A percentile compares a stretch with the other conserved stretches of the same genome.
These are phyloP conservation scores for Microcebus murinus DNA, from an alignment of 2,113 vertebrate genomes.

Conservation along the genomic window DNA sequence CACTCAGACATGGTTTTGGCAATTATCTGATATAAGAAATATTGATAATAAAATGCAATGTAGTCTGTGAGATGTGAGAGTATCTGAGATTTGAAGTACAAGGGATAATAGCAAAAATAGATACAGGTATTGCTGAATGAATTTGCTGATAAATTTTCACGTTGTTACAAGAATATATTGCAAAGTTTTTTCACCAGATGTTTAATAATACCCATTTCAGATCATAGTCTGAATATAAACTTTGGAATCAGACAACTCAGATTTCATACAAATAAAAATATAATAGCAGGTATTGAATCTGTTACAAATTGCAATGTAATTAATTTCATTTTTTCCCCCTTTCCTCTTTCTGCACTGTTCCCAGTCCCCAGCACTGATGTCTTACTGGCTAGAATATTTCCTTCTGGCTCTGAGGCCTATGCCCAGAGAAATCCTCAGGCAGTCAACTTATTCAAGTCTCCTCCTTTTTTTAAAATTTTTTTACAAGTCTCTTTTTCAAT, in stretches of 20 bases:
- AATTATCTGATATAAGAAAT: background rate
- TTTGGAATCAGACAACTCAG: background rate
- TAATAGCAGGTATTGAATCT: background rate
- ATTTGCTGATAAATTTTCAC: background rate
- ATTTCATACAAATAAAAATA: background rate
- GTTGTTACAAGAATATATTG: background rate
- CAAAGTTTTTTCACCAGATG: background rate
- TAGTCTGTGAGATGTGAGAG: background rate
- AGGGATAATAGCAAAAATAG: background rate
- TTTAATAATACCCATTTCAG: background rate
- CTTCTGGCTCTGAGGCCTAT: background rate
- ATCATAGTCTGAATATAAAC: background rate
- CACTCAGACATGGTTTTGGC: background rate
- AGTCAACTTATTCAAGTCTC: background rate
- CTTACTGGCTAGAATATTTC: background rate
- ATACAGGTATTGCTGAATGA: background rate
- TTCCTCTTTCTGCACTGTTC: background rate
- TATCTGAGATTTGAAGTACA: background rate
- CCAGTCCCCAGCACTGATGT: rapidly evolving
- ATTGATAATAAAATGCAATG: background rate
- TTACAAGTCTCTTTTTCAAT: background rate
- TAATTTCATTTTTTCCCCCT: background rate
- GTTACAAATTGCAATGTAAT: background rate
- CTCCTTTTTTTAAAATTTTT: too few relatives aligned
- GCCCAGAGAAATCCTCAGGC: background rate